A percentile compares a stretch with the other conserved stretches of the same genome.
phyloP scores from a whole-genome alignment of 2,113 vertebrate species.

The Indicator maculatus region DNA sequence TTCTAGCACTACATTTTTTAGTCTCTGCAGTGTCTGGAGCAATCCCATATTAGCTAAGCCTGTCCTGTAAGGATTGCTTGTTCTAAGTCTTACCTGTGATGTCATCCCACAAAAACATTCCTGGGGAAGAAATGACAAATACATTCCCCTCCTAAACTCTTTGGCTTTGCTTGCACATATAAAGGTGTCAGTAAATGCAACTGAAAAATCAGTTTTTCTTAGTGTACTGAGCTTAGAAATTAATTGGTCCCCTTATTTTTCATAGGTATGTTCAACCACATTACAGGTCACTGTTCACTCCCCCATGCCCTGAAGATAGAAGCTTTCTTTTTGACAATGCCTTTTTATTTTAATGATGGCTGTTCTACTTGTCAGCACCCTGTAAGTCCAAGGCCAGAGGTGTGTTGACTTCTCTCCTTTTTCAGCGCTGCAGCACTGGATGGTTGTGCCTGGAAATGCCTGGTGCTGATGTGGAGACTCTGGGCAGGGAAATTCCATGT shows the following conservation, averaged over 20 bases:
- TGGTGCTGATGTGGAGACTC: not conserved
- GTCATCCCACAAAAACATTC: not conserved
- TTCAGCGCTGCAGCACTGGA: not conserved
- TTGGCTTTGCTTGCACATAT: not conserved
- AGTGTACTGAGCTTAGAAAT: not conserved
- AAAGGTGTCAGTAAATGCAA: not conserved
- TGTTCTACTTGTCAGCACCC: not conserved
- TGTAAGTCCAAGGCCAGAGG: not conserved
- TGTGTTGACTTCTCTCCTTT: not conserved
- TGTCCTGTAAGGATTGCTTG: not conserved
- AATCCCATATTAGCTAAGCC: not conserved
- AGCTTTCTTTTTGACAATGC: not conserved
- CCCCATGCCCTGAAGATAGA: accelerated
- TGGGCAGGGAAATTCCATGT: not conserved
- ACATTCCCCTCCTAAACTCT: not conserved
- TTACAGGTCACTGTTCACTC: not conserved
- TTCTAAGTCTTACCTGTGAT: not conserved
- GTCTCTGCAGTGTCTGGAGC: not conserved
- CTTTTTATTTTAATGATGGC: not conserved
- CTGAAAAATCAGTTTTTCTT: not conserved
- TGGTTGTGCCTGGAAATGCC: not conserved
- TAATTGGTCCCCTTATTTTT: not conserved
- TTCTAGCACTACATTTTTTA: not conserved
- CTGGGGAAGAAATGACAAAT: not conserved
- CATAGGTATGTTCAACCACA: accelerated